Percentiles rank a stretch among this genome's conserved stretches.
These are phyloP conservation scores for Eueides isabella DNA, from an alignment of 1,140 invertebrate species.

Conservation along the genomic window DNA sequence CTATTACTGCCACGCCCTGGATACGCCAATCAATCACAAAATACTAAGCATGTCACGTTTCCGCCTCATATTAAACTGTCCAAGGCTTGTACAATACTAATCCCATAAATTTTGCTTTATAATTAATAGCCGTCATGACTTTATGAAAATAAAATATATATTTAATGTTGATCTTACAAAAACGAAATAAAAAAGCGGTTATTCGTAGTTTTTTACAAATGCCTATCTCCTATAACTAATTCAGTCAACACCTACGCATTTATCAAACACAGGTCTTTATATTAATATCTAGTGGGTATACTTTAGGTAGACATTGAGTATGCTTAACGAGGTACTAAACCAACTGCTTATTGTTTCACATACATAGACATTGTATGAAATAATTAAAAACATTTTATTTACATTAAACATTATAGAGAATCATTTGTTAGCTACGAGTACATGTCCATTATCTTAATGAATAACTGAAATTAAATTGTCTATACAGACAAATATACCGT, in stretches of 20 bases:
- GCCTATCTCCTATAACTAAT: background rate
- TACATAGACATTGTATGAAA: too few relatives aligned
- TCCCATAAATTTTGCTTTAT: background rate
- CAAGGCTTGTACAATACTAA: conserved; percentile 4
- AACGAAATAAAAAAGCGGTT: background rate
- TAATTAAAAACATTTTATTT: too few relatives aligned
- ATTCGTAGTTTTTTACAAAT: background rate
- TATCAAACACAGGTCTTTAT: background rate
- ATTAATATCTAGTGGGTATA: background rate
- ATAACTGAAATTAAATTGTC: too few relatives aligned
- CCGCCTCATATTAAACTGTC: conserved; percentile 27
- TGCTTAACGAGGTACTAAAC: too few relatives aligned
- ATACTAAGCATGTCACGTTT: conserved; percentile 29
- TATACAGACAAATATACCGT: too few relatives aligned
- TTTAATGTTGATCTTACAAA: background rate
- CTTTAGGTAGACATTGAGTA: too few relatives aligned
- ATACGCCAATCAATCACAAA: conserved; percentile 36
- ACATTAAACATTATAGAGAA: too few relatives aligned
- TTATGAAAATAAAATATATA: background rate
- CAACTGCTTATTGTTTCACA: too few relatives aligned
- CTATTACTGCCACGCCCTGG: conserved; percentile 27
- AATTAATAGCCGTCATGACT: background rate
- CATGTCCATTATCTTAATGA: too few relatives aligned
- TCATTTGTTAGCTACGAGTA: too few relatives aligned
- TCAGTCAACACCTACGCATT: background rate